Base-by-base conservation (phyloP, 2,888 invertebrate species). In the Blastobasis lacticolella region DNA sequence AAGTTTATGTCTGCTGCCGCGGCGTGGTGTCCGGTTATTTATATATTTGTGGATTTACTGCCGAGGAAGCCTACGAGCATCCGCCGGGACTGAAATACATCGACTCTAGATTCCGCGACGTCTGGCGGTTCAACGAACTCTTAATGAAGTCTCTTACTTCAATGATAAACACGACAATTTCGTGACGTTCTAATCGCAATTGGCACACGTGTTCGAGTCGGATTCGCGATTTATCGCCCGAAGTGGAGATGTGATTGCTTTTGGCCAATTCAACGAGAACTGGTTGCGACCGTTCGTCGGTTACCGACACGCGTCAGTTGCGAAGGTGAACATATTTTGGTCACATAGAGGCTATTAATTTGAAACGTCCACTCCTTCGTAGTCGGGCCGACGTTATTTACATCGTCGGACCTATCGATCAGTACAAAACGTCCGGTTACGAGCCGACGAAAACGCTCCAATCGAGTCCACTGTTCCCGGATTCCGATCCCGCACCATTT, bases 51-150 rank as follows among this genome's bases (percentile, higher is more conserved):
- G 78, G 78, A 80, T 80, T 78, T 78, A 78, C 71, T 70, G 73
- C 67, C 75, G 74, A 77, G 75, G 78, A 80, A 80, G 78, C 75
- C 78, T 78, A 75, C 69, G 49, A 5, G 78, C 76, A 78, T 81
- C 81, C 82, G 83, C 60, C 62, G 62, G 66, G 71, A 82, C 86
- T 73, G 71, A 87, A 87, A 87, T 87, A 87, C 78, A 63, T 49
- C 77, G 66, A 64, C 72, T 66, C 70, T 81, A 79, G 81, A 87
- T 87, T 86, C 87, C 86, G 81, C 84, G 85, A 81, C 86, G 86
- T 84, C 87, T 79, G 78, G 49, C 66, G 76, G 85, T 81, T 82
- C 76, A 78, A 81, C 72, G 85, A 81, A 78, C 85, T 73, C 67
- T 59, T 67, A 62, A 66, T 73, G 66, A 69, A 70, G 69, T 69